These are phyloP conservation scores for Microtus richardsoni DNA, from an alignment of 2,113 vertebrate genomes.

Conservation along the genomic window DNA sequence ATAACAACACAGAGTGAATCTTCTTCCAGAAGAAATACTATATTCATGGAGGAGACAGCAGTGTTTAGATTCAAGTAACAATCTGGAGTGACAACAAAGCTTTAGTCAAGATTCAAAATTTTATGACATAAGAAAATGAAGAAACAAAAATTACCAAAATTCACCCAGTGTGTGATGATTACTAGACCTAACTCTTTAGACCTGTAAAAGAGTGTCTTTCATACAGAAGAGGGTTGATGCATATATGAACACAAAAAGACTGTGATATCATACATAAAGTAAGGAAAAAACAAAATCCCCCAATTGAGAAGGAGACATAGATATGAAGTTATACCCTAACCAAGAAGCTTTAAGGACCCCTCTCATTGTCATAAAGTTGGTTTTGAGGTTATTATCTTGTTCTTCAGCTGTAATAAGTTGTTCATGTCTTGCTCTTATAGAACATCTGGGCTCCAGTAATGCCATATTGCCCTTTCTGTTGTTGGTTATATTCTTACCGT, in stretches of 20 bases:
- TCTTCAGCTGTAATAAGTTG: fast-evolving
- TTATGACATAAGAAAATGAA: neutral
- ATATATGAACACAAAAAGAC: neutral
- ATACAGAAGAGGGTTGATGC: neutral
- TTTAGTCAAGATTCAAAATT: neutral
- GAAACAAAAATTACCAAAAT: neutral
- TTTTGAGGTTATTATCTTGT: too few relatives aligned
- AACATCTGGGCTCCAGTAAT: too few relatives aligned
- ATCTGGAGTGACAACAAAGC: neutral
- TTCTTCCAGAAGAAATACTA: neutral
- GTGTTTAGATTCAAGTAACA: fast-evolving
- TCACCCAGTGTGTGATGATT: neutral
- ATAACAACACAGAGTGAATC: neutral
- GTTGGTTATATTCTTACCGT: too few relatives aligned
- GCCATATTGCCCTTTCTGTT: too few relatives aligned
- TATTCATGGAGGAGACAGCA: too few relatives aligned
- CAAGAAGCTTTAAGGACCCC: neutral
- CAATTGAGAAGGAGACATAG: neutral
- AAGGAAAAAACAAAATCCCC: neutral
- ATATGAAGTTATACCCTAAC: neutral
- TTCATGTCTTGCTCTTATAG: too few relatives aligned
- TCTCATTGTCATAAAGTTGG: too few relatives aligned
- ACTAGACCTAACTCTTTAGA: neutral
- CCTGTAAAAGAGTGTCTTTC: neutral
- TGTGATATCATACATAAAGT: neutral